Percentiles rank a stretch among this genome's conserved stretches.
These are phyloP conservation scores for Macrotis lagotis DNA, from an alignment of 2,113 vertebrate species.

Conservation along the genomic window DNA sequence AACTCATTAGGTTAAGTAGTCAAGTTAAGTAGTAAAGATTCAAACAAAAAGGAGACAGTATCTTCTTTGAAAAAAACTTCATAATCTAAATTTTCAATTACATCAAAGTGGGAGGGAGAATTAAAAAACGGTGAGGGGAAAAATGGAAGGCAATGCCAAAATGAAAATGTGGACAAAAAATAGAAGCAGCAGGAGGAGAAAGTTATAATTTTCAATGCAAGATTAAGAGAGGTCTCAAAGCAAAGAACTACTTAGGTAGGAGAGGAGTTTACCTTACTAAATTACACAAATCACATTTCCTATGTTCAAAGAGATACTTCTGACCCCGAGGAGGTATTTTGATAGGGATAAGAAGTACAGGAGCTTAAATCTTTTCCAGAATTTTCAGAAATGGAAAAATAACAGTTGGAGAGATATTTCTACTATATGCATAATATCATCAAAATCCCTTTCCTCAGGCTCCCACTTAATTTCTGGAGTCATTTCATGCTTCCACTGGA, in stretches of 20 bases:
- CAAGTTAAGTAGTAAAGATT: not conserved
- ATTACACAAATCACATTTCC: not conserved
- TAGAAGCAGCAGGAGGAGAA: not conserved
- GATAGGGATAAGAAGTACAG: not conserved
- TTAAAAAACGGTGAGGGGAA: not conserved
- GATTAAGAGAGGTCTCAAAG: not conserved
- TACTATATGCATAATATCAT: not conserved
- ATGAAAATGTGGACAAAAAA: not conserved
- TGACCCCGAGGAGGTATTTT: not conserved
- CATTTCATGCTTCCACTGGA: not conserved
- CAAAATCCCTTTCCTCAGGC: not conserved
- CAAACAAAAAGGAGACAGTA: not conserved
- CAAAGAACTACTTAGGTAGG: not conserved
- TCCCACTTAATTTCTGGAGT: not conserved
- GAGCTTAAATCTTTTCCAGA: not conserved
- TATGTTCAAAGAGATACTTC: not conserved
- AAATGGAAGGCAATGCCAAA: not conserved
- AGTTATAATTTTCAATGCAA: not conserved
- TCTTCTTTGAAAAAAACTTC: not conserved
- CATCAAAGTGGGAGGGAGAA: not conserved
- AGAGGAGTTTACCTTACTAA: not conserved
- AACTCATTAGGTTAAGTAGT: not conserved
- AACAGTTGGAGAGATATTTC: not conserved
- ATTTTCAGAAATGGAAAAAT: constrained; percentile 19
- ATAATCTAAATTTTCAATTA: not conserved